phyloP scores from a whole-genome alignment of 1,140 invertebrate species.

The Rhagoletis pomonella region DNA sequence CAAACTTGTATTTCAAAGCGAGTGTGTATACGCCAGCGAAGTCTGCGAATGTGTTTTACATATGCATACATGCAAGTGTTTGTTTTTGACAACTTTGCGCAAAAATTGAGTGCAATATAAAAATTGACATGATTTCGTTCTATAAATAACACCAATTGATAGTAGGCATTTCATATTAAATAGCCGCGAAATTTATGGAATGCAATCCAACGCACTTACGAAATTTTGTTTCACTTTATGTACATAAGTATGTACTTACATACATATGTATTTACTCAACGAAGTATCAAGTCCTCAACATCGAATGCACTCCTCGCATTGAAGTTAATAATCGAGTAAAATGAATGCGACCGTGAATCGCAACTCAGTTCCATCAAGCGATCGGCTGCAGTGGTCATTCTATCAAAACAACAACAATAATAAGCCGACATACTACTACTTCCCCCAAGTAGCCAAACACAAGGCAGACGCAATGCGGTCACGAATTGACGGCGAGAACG shows the following conservation, averaged over 20 bases:
- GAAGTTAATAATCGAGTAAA: not conserved
- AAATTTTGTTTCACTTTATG: not conserved
- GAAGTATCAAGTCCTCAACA: not conserved
- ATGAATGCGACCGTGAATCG: conserved; percentile 40
- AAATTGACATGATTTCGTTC: conserved; percentile 32
- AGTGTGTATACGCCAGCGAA: not conserved
- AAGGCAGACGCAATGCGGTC: not conserved
- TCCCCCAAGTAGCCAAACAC: conserved; percentile 27
- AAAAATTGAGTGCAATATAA: conserved; percentile 19
- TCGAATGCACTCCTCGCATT: not conserved
- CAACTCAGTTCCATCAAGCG: not conserved
- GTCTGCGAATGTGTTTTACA: not conserved
- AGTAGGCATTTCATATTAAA: not conserved
- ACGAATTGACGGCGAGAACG: not conserved
- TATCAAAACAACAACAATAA: conserved; percentile 35
- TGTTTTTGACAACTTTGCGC: not conserved
- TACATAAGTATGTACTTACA: not conserved
- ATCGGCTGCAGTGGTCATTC: conserved; percentile 1
- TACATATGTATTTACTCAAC: not conserved
- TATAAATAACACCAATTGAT: conserved; percentile 39
- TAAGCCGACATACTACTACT: conserved; percentile 48
- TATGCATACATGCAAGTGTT: not conserved
- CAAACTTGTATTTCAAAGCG: not conserved
- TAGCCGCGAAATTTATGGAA: not conserved
- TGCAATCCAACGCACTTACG: not conserved